Evolutionary conservation across 2,113 vertebrate species (phyloP), one percentile per base, ranked within the genome.

Genomic region (Hylia prasina): DNA sequence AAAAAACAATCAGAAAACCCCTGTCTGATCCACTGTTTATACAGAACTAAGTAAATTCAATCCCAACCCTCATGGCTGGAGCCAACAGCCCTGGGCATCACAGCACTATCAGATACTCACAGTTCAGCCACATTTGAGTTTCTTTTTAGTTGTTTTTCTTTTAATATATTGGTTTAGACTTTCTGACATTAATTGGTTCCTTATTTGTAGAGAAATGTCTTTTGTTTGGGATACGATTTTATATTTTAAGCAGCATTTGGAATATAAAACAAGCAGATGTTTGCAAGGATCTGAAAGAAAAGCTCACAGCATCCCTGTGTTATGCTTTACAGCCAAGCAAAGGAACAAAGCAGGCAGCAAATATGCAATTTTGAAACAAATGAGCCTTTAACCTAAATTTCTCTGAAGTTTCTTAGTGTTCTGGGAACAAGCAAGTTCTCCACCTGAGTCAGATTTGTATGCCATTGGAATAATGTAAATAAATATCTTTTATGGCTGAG

Each of bases 211-310:
- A 87, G 44, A 23, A 80, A 60, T 90, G 61, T 50, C 63, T 94
- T 92, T 96, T 92, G 90, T 95, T 94, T 94, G 69, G 66, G 77
- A 92, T 90, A 65, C 47, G 66, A 80, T 89, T 84, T 96, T 85
- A 54, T 47, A 51, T 11, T 89, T 84, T 64, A 76, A 89, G 90
- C 66, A 69, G 80, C 89, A 90, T 87, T 94, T 76, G 71, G 87
- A 96, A 90, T 71, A 89, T 33, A 93, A 98, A 87, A 28, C 47
- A 84, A 89, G 90, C 94, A 94, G 93, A 94, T 84, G 90, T 94
- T 93, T 90, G 31, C 24, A 91, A 73, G 64, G 47, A 69, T 71
- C 57, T 81, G 68, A 72, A 76, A n/a, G 93, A 73, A 82, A 72
- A n/a, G 27, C 44, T 69, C 51, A 11, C 82, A 69, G 58, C 44